These are phyloP conservation scores for Festucalex cinctus DNA, from an alignment of 2,113 vertebrate genomes.

Conservation along the genomic window DNA sequence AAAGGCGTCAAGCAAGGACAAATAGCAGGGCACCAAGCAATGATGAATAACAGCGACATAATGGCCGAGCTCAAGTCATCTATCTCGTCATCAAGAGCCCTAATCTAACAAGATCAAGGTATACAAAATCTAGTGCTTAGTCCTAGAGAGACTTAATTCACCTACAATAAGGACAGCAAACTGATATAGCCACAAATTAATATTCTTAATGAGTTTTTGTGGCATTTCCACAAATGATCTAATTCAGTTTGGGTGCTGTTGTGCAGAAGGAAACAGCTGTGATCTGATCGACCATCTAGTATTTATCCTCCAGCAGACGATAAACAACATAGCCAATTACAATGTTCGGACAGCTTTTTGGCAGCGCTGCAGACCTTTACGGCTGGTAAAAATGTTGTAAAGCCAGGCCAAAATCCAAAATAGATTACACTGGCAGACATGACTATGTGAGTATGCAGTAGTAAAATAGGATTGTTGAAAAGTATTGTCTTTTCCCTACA, in stretches of 20 bases:
- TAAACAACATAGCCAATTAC: conserved; percentile 29
- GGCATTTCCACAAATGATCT: not conserved
- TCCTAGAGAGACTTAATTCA: not conserved
- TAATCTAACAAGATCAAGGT: too few relatives aligned
- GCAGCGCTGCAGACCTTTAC: conserved; percentile 19
- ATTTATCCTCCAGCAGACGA: conserved; percentile 27
- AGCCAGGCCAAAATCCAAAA: conserved; percentile 45
- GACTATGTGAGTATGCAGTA: conserved; percentile 22
- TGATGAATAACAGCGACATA: too few relatives aligned
- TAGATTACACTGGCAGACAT: conserved; percentile 46
- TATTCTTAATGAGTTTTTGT: not conserved
- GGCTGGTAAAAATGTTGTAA: conserved; percentile 38
- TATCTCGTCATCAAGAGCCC: too few relatives aligned
- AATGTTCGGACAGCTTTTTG: conserved; percentile 35
- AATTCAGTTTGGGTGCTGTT: not conserved
- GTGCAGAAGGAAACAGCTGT: conserved; percentile 13
- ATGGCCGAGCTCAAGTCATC: too few relatives aligned
- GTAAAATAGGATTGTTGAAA: conserved; percentile 53
- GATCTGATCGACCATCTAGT: conserved; percentile 47
- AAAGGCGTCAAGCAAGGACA: too few relatives aligned
- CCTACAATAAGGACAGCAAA: not conserved
- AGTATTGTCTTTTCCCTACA: conserved; percentile 49
- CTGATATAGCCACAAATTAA: not conserved
- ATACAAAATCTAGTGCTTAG: not conserved
- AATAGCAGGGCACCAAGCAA: too few relatives aligned